These are phyloP conservation scores for Sebastiscus albofasciatus DNA, from an alignment of 2,797 vertebrate genomes.

Conservation along the genomic window DNA sequence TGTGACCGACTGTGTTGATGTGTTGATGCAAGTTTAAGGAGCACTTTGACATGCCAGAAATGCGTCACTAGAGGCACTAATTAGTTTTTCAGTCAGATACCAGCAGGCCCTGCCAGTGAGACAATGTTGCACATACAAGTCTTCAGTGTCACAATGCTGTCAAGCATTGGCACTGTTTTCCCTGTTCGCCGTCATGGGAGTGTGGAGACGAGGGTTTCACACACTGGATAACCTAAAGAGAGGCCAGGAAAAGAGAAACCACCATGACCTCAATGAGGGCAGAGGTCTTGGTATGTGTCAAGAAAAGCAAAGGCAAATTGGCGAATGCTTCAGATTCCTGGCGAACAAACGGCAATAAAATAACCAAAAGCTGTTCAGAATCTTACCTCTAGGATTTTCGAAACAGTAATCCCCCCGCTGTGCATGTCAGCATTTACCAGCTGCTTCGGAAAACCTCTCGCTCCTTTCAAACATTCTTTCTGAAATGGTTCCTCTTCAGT, in stretches of 20 bases:
- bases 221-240: conserved; percentile 34
- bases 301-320: conserved; percentile 49
- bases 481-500: conserved; percentile 49
- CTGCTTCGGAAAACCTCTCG: conserved; percentile 28
- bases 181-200: conserved; percentile 48
- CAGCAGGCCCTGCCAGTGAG: background rate
- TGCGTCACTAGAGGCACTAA: background rate
- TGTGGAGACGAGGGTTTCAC: conserved; percentile 56
- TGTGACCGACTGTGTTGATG: background rate
- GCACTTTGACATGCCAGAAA: background rate
- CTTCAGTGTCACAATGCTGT: conserved; percentile 11
- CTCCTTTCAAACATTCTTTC: conserved; percentile 44
- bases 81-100: background rate
- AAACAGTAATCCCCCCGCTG: conserved; percentile 24
- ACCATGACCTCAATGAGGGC: conserved; percentile 36
- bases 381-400: conserved; percentile 24
- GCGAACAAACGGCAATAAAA: conserved; percentile 54
- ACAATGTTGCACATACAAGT: background rate
- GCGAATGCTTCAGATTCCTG: conserved; percentile 66
- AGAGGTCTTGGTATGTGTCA: conserved; percentile 58
- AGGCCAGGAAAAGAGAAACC: conserved; percentile 41
- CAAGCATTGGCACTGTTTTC: conserved; percentile 25
- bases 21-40: conserved; percentile 6
- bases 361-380: conserved; percentile 28
- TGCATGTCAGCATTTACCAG: conserved; percentile 31